phyloP scores from a whole-genome alignment of 2,888 invertebrate species.

The Ormyrus rosae region DNA sequence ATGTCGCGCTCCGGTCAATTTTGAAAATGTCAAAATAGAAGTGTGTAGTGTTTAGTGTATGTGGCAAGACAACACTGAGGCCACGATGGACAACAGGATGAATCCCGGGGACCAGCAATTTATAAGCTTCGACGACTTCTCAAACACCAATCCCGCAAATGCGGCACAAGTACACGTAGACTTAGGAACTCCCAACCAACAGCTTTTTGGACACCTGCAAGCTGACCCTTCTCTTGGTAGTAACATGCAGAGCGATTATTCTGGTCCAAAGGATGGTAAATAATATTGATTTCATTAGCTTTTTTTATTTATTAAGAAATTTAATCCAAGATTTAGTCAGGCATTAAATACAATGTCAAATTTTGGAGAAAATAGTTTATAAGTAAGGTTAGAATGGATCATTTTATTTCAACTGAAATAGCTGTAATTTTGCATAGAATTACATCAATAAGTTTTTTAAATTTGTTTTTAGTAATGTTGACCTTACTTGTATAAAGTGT shows the following conservation, averaged over 20 bases:
- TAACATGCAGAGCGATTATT: constrained; percentile 67
- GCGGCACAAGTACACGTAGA: constrained; percentile 73
- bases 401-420: not conserved
- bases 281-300: not conserved
- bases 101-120: constrained; percentile 54
- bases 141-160: constrained; percentile 2
- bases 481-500: not conserved
- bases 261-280: constrained; percentile 66
- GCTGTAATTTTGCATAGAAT: constrained; percentile 22
- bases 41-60: not conserved
- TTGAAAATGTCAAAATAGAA: constrained; percentile 47
- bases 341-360: too few relatives aligned
- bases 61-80: not conserved
- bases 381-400: not conserved
- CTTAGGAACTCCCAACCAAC: constrained; percentile 79
- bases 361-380: too few relatives aligned
- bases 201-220: constrained; percentile 64
- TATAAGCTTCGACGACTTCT: constrained; percentile 47
- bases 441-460: not conserved
- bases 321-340: too few relatives aligned
- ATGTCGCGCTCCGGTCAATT: constrained; percentile 8
- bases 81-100: constrained; percentile 43
- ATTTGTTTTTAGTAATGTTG: not conserved
- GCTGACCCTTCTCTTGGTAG: constrained; percentile 65
- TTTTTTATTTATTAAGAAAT: constrained; percentile 25